Evolutionary conservation across 1,140 invertebrate genomes (phyloP), one percentile per base, ranked within the genome.

Genomic region (Bicyclus anynana): DNA sequence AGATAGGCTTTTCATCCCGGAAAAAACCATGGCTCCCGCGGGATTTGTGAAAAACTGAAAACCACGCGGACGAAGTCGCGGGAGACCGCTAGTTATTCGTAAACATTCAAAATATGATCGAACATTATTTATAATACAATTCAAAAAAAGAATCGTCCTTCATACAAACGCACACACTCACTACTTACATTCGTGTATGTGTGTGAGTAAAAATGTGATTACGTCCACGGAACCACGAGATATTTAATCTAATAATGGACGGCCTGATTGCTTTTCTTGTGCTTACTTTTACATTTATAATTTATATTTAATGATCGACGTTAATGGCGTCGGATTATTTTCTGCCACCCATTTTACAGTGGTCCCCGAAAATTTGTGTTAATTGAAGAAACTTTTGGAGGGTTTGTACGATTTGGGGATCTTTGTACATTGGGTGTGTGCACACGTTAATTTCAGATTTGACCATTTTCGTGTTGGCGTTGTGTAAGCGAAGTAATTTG

Each of bases 371-470:
- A 63, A 67, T 59, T 54, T 60, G 50, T 60, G 44, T 52, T 14
- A 33, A 50, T 35, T 47, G 14, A 42, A 33, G 23, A 57, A 29
- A 44, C 49, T 54, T 37, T 67, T 35, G 18, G 26, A 17, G 10
- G 48, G 14, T 23, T 35, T 40, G 23, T 46, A 62, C 20, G 48
- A 52, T 56, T 38, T 50, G 40, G 38, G 52, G 74, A 53, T 72
- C 78, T 48, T 33, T 26, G 5, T 56, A 54, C 29, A 60, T 42
- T 83, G 74, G 82, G 74, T 65, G 49, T 57, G 37, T 68, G 56
- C 50, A 71, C 82, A 85, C 80, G 82, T 85, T 85, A 85, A 85
- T 85, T 84, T 84, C 75, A 82, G 79, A 85, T 85, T 85, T 80
- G 78, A 62, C 72, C 73, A 71, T 65, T 81, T 85, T 85, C 77